Conservation (phyloP, 2,888 invertebrate species). For the Drosophila paucipuncta region DNA sequence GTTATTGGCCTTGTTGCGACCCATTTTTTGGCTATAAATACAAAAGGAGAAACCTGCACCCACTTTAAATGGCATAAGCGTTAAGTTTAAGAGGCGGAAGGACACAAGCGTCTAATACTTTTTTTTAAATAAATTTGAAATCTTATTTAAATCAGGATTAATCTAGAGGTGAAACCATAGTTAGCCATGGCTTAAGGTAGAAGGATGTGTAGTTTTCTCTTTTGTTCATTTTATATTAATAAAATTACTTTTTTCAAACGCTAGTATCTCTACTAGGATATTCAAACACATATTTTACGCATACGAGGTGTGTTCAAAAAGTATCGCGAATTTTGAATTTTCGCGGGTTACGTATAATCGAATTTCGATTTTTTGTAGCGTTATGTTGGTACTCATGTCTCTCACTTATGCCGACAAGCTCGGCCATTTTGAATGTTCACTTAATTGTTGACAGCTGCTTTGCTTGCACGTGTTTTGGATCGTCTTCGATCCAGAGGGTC, state of each 20-base stretch:
- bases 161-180: background rate
- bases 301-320: no score
- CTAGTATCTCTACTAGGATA: background rate
- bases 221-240: background rate
- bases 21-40: conserved; percentile 77
- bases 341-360: no score
- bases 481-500: no score
- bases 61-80: background rate
- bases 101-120: background rate
- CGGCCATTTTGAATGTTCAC: no score
- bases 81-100: background rate
- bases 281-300: background rate
- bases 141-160: background rate
- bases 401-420: no score
- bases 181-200: background rate
- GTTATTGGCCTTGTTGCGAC: conserved; percentile 81
- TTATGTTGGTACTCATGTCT: no score
- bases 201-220: background rate
- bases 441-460: no score
- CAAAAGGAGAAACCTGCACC: conserved; percentile 22
- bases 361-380: no score
- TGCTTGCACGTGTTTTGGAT: no score
- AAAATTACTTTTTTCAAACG: background rate
- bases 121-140: background rate
- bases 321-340: no score